These are phyloP conservation scores for Teleiodes luculella DNA, from an alignment of 2,888 invertebrate species.

Conservation along the genomic window DNA sequence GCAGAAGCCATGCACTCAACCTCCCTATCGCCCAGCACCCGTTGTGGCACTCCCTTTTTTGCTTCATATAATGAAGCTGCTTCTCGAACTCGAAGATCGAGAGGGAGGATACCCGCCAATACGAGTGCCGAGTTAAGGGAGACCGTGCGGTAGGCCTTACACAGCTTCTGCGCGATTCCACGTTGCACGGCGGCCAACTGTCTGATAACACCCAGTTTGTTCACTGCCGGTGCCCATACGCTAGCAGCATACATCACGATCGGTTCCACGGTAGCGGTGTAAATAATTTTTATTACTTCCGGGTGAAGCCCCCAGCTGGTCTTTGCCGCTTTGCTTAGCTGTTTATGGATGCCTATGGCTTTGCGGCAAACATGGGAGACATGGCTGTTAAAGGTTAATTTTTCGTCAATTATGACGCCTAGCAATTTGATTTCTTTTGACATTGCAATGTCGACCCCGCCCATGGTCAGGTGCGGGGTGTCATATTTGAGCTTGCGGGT, in stretches of 20 bases:
- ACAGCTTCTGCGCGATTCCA: constrained; percentile 19
- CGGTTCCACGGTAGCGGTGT: too few species aligned
- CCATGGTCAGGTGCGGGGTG: constrained; percentile 1
- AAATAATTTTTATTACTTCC: too few species aligned
- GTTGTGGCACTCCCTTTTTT: constrained; percentile 13
- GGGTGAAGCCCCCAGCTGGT: too few species aligned
- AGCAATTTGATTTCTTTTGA: background rate
- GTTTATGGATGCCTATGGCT: background rate
- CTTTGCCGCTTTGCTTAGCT: background rate
- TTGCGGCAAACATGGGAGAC: background rate
- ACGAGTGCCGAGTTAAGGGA: constrained; percentile 18
- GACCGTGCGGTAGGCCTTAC: constrained; percentile 19
- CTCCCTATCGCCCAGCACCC: too few species aligned
- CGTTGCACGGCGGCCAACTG: background rate
- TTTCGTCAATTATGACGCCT: background rate
- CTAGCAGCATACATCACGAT: too few species aligned
- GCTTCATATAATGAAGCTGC: constrained; percentile 21
- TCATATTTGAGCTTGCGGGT: background rate
- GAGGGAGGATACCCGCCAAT: constrained; percentile 18
- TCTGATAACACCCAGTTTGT: too few species aligned
- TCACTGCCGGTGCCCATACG: too few species aligned
- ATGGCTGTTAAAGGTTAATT: background rate
- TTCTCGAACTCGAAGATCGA: constrained; percentile 13
- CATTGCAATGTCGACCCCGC: background rate
- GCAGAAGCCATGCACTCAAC: background rate